A percentile compares a stretch with the other conserved stretches of the same genome.
Conservation (phyloP, 2,888 invertebrate species). For the Tetrapedia diversipes region DNA sequence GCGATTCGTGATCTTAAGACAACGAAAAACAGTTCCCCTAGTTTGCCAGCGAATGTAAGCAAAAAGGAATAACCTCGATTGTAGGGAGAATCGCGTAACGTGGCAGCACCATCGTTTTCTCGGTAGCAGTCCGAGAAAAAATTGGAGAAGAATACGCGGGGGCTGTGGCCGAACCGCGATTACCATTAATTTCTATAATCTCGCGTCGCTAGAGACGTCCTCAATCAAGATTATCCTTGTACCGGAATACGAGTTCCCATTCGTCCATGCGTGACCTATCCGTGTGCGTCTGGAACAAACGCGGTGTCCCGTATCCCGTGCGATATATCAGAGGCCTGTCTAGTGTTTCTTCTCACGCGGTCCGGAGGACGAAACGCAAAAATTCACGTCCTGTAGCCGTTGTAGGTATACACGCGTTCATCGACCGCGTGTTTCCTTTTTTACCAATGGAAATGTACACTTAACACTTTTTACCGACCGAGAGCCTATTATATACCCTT, state of each 20-base stretch:
- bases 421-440: conserved; percentile 24
- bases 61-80: neutral
- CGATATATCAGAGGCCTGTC: conserved; percentile 72
- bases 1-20: too few relatives aligned
- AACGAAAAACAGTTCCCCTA: too few relatives aligned
- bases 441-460: neutral
- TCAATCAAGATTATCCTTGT: conserved; percentile 68
- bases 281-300: conserved; percentile 49
- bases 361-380: conserved; percentile 65
- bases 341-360: conserved; percentile 73
- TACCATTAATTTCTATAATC: conserved; percentile 59
- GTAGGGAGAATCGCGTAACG: neutral
- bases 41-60: too few relatives aligned
- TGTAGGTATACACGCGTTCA: conserved; percentile 12
- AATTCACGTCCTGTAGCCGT: conserved; percentile 64
- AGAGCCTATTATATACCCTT: too few relatives aligned
- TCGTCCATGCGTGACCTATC: conserved; percentile 73
- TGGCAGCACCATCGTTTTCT: neutral
- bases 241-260: conserved; percentile 67
- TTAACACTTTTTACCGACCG: too few relatives aligned
- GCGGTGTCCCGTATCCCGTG: conserved; percentile 61
- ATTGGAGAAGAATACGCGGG: conserved; percentile 15
- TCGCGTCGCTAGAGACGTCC: conserved; percentile 55
- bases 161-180: conserved; percentile 28
- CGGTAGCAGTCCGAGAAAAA: neutral